Conservation (phyloP, 2,113 vertebrate species). For the Bos taurus region DNA sequence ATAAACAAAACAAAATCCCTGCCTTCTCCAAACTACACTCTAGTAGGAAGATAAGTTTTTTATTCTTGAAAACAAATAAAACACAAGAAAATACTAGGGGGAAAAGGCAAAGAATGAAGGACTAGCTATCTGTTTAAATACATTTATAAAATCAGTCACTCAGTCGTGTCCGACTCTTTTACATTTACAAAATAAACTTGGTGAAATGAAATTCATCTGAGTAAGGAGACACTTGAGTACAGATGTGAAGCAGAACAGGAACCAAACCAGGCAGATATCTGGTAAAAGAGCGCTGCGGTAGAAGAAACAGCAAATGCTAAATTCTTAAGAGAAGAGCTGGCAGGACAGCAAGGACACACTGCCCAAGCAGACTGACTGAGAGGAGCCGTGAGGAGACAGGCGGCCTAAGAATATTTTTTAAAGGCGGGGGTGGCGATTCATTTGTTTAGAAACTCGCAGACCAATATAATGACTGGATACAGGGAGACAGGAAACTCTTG, state of each 20-base stretch:
- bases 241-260: neutral
- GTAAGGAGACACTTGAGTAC: neutral
- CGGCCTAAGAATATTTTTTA: neutral
- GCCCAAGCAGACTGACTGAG: neutral
- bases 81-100: neutral
- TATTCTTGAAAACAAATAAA: neutral
- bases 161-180: neutral
- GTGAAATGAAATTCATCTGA: neutral
- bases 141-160: neutral
- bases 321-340: neutral
- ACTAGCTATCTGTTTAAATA: neutral
- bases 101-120: neutral
- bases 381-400: too few species aligned
- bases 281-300: neutral
- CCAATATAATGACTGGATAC: neutral
- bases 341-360: accelerated
- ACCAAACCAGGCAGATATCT: neutral
- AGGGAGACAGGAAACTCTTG: neutral
- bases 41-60: neutral
- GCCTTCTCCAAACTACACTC: neutral
- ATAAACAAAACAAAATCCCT: neutral
- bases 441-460: neutral
- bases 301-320: neutral
- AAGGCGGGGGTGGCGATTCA: neutral
- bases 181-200: neutral